A percentile compares a stretch with the other conserved stretches of the same genome.
These are phyloP conservation scores for Cyphomyrus discorhynchus DNA, from an alignment of 2,113 vertebrate species.

Conservation along the genomic window DNA sequence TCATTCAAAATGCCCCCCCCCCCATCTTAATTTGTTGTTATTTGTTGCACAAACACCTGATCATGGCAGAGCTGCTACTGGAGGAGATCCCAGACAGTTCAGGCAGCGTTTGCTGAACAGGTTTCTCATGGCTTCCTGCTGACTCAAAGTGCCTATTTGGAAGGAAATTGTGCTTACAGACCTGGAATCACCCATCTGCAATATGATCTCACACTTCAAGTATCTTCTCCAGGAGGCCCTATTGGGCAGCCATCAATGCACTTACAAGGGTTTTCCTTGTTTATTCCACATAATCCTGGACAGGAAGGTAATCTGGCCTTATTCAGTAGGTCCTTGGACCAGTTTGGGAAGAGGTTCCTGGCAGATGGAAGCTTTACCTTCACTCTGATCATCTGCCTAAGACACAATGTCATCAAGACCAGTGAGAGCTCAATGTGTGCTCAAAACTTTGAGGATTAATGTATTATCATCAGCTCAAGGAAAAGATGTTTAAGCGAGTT, in stretches of 20 bases:
- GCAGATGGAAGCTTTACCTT: constrained; percentile 76
- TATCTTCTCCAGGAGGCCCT: too few species aligned
- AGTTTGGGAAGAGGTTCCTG: constrained; percentile 97
- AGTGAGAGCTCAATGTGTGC: constrained; percentile 57
- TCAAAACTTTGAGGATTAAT: not conserved
- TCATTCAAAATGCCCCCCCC: too few species aligned
- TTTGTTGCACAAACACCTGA: constrained; percentile 84
- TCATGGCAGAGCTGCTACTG: constrained; percentile 86
- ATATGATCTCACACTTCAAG: too few species aligned
- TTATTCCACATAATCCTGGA: constrained; percentile 62
- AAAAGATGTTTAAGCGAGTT: not conserved
- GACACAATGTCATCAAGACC: constrained; percentile 98
- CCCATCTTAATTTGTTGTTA: not conserved
- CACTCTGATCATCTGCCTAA: constrained; percentile 90
- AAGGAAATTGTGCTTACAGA: constrained; percentile 33
- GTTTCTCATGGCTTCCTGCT: constrained; percentile 95
- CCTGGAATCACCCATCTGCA: not conserved
- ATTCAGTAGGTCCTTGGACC: constrained; percentile 90
- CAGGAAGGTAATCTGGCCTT: constrained; percentile 86
- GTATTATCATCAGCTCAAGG: too few species aligned
- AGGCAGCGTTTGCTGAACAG: constrained; percentile 90
- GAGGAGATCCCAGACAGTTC: constrained; percentile 98
- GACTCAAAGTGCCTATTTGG: too few species aligned
- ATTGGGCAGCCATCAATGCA: not conserved
- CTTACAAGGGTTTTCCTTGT: not conserved